Conservation (phyloP, 2,113 vertebrate genomes). For the Carassius carassius region DNA sequence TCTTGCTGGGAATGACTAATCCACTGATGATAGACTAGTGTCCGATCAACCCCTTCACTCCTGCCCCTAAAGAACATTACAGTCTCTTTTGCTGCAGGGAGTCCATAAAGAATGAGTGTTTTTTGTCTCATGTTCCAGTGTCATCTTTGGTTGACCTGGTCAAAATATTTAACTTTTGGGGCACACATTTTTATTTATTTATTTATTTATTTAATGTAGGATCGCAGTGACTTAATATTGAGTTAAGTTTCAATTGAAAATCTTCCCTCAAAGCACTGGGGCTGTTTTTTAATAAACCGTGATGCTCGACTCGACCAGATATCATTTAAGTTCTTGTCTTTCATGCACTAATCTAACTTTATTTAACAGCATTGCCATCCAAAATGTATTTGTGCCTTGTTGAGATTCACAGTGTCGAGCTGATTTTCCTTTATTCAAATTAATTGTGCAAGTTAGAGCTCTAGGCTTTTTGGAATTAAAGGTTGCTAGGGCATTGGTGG, state of each 20-base stretch:
- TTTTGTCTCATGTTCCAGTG: neutral
- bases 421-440: conserved; percentile 19
- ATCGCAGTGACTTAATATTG: conserved; percentile 1
- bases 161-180: neutral
- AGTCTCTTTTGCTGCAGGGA: neutral
- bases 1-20: conserved; percentile 54
- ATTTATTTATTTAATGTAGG: neutral
- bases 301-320: neutral
- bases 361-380: conserved; percentile 31
- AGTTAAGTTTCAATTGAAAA: neutral
- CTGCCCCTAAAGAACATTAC: neutral
- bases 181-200: neutral
- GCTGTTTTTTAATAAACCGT: neutral
- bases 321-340: neutral
- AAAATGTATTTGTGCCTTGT: neutral
- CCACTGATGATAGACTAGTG: conserved; percentile 37
- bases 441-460: conserved; percentile 5
- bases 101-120: neutral
- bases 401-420: neutral
- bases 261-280: neutral
- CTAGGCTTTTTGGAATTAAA: conserved; percentile 17
- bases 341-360: conserved; percentile 3
- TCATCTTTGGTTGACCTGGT: neutral
- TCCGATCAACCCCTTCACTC: conserved; percentile 40
- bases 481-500: neutral